Percentiles rank a stretch among this genome's conserved stretches.
Conservation (phyloP, 2,888 invertebrate species). For the Clistopyga incitator region DNA sequence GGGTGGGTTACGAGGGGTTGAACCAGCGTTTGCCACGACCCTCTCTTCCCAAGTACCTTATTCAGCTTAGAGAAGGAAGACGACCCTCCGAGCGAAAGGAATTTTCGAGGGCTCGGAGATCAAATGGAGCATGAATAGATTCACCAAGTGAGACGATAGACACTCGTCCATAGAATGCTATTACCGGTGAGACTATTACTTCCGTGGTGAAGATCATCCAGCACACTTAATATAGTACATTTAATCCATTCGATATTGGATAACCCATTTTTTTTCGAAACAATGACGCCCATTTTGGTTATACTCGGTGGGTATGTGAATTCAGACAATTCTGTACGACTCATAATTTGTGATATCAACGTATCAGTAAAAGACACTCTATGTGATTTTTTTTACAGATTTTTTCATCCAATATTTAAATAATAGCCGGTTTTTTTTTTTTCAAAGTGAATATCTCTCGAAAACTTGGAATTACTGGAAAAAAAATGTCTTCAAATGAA, state of each 20-base stretch:
- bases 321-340: too few relatives aligned
- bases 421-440: too few relatives aligned
- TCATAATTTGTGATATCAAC: too few relatives aligned
- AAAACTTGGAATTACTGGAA: too few relatives aligned
- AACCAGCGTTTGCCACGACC: conserved; percentile 16
- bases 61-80: conserved; percentile 35
- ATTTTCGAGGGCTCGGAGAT: conserved; percentile 45
- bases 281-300: neutral
- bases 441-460: too few relatives aligned
- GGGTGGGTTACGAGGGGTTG: conserved; percentile 9
- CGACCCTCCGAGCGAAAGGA: conserved; percentile 30
- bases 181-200: conserved; percentile 45
- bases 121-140: conserved; percentile 53
- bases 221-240: conserved; percentile 34
- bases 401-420: too few relatives aligned
- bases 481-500: too few relatives aligned
- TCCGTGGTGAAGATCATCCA: conserved; percentile 22
- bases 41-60: conserved; percentile 43
- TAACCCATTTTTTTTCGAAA: neutral
- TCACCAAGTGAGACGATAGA: conserved; percentile 47
- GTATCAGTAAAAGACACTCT: too few relatives aligned
- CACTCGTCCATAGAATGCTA: conserved; percentile 22
- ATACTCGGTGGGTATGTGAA: too few relatives aligned
- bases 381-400: too few relatives aligned
- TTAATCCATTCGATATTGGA: conserved; percentile 15